phyloP scores from a whole-genome alignment of 2,113 vertebrate species.

The Brachypteracias leptosomus region DNA sequence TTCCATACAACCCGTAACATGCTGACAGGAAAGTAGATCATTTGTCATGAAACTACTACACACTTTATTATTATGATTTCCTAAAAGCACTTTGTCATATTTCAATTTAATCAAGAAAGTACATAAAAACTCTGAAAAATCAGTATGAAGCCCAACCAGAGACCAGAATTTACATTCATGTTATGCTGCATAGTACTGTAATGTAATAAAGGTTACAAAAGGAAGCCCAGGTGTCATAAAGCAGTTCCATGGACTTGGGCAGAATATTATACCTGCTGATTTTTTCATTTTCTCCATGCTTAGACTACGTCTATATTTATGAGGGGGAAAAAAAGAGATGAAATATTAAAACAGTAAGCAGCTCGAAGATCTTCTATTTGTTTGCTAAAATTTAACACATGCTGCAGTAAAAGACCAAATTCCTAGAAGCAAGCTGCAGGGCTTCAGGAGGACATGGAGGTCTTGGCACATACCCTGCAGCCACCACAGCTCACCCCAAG shows the following conservation, averaged over 20 bases:
- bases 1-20: background rate
- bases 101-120: background rate
- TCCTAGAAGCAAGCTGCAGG: conserved; percentile 30
- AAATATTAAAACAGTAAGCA: conserved; percentile 52
- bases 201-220: background rate
- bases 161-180: background rate
- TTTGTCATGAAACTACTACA: background rate
- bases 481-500: background rate
- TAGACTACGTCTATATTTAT: background rate
- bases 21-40: background rate
- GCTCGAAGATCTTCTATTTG: conserved; percentile 11
- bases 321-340: background rate
- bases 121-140: background rate
- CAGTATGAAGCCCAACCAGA: background rate
- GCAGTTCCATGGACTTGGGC: background rate
- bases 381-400: conserved; percentile 34
- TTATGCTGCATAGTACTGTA: background rate
- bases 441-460: background rate
- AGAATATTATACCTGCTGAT: background rate
- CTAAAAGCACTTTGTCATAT: background rate
- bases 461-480: background rate
- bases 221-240: background rate
- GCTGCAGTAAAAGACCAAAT: conserved; percentile 6
- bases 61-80: background rate
- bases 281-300: conserved; percentile 23